phyloP scores from a whole-genome alignment of 1,140 invertebrate genomes.

The Sitodiplosis mosellana region DNA sequence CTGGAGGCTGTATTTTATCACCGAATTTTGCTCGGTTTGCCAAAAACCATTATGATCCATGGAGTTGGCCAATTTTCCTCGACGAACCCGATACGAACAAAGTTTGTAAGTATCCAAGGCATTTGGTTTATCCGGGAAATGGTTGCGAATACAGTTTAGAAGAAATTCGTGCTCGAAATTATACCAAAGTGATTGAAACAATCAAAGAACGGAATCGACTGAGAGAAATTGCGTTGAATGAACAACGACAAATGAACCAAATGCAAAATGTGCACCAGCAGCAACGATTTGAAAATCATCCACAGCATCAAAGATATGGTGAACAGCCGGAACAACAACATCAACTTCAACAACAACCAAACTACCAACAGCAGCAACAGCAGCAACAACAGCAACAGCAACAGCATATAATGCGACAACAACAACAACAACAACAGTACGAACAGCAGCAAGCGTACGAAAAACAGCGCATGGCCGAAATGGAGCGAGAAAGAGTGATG shows the following conservation, averaged over 20 bases:
- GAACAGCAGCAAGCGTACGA: not conserved
- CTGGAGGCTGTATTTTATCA: slow-evolving; percentile 8
- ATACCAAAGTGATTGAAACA: slow-evolving; percentile 6
- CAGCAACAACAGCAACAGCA: no score
- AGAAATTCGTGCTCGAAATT: slow-evolving; percentile 11
- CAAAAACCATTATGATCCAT: slow-evolving; percentile 21
- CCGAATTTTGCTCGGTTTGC: slow-evolving; percentile 18
- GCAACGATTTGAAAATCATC: not conserved
- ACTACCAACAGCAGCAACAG: not conserved
- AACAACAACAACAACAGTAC: slow-evolving; percentile 1
- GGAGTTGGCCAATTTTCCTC: slow-evolving; percentile 20
- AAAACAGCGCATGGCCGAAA: not conserved
- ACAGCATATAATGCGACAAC: not conserved
- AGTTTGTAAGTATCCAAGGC: slow-evolving; percentile 20
- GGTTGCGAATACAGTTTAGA: slow-evolving; percentile 21
- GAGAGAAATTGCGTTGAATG: slow-evolving; percentile 3
- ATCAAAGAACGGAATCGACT: slow-evolving; percentile 5
- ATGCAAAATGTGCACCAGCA: not conserved
- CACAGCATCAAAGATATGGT: no score
- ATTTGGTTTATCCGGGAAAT: slow-evolving; percentile 17
- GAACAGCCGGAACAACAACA: no score
- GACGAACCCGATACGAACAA: slow-evolving; percentile 22
- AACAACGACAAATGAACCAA: slow-evolving; percentile 5
- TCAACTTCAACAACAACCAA: no score
- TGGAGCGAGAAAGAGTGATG: not conserved